Evolutionary conservation across 2,888 invertebrate genomes (phyloP), one percentile per base, ranked within the genome.

Genomic region (Nyleta sp.): DNA sequence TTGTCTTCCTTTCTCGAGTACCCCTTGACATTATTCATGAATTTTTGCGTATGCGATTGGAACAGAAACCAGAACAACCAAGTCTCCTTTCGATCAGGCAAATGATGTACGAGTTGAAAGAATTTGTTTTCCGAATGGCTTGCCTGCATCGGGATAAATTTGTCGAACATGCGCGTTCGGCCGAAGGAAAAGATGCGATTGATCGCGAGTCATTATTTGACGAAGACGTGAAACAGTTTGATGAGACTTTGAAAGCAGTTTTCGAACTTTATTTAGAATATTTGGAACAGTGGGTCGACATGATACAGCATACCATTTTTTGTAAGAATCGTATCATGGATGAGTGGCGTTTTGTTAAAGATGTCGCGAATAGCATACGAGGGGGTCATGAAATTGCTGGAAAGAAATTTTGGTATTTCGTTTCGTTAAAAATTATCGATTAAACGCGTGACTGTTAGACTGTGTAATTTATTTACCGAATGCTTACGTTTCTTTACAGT

Each of bases 1-100:
- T 97, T 91, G 92, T 98, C 60, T 96, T 98, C 90, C 93, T 98
- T 13, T 94, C 96, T 74, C 94, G 95, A 57, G 94, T 98, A 59
- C 96, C 97, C 20, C 91, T 99, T 86, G 97, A 98, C 91, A 95
- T 98, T n/a, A 95, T 97, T 78, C 96, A 98, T 87, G 98, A 98
- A 91, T 98, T 97, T 91, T 92, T 98, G 44, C 92, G 94, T 75
- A 94, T 98, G 92, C 92, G 98, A 44, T 92, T 98, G 38, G 97
- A 98, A 87, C 95, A 95, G 76, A 94, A 95, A 71, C 96, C 96
- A 0, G 93, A 94, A 18, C 94, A 95, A 55, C 98, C 98, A 0
- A 97, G 97, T 55, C 95, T 95, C 6, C 93, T 98, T 48, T 97
- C 97, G 82, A 94, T 98, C 48, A 94, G 96, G 85, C 97, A 98